Evolutionary conservation across 2,888 invertebrate genomes (phyloP).

Genomic region (Pyrochroa serraticornis): DNA sequence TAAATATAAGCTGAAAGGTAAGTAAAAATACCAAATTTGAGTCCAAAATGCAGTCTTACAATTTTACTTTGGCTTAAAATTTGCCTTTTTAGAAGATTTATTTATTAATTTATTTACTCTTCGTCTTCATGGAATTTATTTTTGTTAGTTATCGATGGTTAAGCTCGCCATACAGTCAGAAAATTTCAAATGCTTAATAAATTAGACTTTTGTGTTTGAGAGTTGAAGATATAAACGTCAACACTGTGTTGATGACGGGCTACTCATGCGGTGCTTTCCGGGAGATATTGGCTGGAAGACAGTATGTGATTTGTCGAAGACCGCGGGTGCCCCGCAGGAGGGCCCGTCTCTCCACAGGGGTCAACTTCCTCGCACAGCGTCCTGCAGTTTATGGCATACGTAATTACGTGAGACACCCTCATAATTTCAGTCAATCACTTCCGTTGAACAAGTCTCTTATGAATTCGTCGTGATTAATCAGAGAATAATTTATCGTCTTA

Average conservation of each 20-base stretch:
- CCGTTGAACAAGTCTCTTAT: slow-evolving; percentile 26
- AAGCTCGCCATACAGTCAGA: too few species aligned
- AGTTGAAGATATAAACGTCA: too few species aligned
- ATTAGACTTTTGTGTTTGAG: too few species aligned
- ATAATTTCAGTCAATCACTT: slow-evolving; percentile 39
- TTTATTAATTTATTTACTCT: too few species aligned
- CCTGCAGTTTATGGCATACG: slow-evolving; percentile 39
- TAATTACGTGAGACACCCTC: slow-evolving; percentile 37
- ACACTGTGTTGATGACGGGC: neutral
- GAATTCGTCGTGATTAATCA: slow-evolving; percentile 14
- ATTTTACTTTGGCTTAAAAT: too few species aligned
- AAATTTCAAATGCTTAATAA: too few species aligned
- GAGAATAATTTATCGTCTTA: slow-evolving; percentile 41
- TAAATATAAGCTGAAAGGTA: too few species aligned
- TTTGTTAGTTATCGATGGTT: too few species aligned
- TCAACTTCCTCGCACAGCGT: slow-evolving; percentile 32
- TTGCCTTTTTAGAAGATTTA: too few species aligned
- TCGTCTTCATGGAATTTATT: too few species aligned
- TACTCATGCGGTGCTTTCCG: slow-evolving; percentile 23
- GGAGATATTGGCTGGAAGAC: slow-evolving; percentile 21
- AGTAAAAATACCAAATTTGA: too few species aligned
- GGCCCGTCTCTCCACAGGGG: slow-evolving; percentile 26
- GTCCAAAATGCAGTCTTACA: too few species aligned
- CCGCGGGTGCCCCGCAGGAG: slow-evolving; percentile 36
- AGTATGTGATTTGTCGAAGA: slow-evolving; percentile 35